phyloP scores from a whole-genome alignment of 2,888 invertebrate genomes.

The Pyrocoelia pectoralis region DNA sequence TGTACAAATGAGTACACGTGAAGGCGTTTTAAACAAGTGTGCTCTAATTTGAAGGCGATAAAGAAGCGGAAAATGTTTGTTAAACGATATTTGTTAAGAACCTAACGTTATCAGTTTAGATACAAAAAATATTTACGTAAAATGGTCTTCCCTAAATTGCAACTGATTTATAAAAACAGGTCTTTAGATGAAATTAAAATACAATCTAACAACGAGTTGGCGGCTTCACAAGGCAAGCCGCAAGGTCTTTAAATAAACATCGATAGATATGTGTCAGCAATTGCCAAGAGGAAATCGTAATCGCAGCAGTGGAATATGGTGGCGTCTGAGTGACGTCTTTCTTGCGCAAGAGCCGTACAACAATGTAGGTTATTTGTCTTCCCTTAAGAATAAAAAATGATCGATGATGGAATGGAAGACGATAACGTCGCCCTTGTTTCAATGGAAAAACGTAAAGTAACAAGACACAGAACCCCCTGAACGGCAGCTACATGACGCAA shows the following conservation, averaged over 20 bases:
- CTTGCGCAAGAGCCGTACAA: slow-evolving; percentile 25
- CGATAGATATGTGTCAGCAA: slow-evolving; percentile 14
- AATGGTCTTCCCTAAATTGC: neutral
- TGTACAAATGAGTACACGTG: neutral
- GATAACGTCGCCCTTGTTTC: slow-evolving; percentile 3
- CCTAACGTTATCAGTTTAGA: neutral
- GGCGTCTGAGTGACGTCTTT: slow-evolving; percentile 31
- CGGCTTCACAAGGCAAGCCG: slow-evolving; percentile 10
- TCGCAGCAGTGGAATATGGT: slow-evolving; percentile 12
- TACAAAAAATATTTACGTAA: neutral
- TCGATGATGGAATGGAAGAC: slow-evolving; percentile 12
- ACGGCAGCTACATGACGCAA: slow-evolving; percentile 36
- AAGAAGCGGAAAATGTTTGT: slow-evolving; percentile 15
- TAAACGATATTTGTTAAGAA: slow-evolving; percentile 2
- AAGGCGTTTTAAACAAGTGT: neutral
- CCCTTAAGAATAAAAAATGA: slow-evolving; percentile 11
- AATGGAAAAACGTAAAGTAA: slow-evolving; percentile 7
- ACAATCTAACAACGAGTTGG: slow-evolving; percentile 19
- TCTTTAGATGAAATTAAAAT: slow-evolving; percentile 16
- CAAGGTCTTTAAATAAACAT: slow-evolving; percentile 28
- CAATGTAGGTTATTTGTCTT: neutral
- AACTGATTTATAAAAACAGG: neutral
- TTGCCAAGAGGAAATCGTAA: slow-evolving; percentile 26
- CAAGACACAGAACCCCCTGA: slow-evolving; percentile 27
- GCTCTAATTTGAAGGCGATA: slow-evolving; percentile 12